phyloP scores from a whole-genome alignment of 2,888 invertebrate species.

The Lasius platythorax region DNA sequence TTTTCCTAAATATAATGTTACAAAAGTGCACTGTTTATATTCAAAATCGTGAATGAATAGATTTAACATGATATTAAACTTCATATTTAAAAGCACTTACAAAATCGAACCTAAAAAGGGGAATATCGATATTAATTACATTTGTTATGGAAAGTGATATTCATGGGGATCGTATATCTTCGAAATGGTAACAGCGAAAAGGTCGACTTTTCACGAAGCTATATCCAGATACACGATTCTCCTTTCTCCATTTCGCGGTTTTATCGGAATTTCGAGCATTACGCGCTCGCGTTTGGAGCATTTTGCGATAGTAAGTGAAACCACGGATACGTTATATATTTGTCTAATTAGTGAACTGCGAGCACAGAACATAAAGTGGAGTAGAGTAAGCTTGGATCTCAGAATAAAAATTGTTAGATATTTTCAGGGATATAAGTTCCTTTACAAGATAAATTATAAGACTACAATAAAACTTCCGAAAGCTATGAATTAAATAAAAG shows the following conservation, averaged over 20 bases:
- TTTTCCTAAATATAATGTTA: not conserved
- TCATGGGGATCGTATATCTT: slow-evolving; percentile 12
- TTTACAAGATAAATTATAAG: not conserved
- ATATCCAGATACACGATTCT: slow-evolving; percentile 24
- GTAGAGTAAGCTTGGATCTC: not conserved
- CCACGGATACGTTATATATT: slow-evolving; percentile 43
- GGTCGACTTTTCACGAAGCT: not conserved
- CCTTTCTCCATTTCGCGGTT: slow-evolving; percentile 12
- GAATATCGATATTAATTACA: slow-evolving; percentile 19
- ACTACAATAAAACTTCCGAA: not conserved
- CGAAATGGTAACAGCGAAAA: not conserved
- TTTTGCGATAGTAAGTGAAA: slow-evolving; percentile 52
- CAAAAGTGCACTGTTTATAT: not conserved
- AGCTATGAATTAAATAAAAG: not conserved
- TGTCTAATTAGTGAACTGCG: slow-evolving; percentile 63
- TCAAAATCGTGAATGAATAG: not conserved
- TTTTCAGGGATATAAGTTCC: not conserved
- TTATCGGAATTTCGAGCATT: slow-evolving; percentile 25
- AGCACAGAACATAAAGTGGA: slow-evolving; percentile 54
- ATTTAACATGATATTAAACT: not conserved
- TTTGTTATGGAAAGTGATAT: slow-evolving; percentile 13
- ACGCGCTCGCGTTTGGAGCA: slow-evolving; percentile 6
- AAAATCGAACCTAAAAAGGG: not conserved
- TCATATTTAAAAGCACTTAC: not conserved
- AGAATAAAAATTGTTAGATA: not conserved